phyloP scores from a whole-genome alignment of 1,140 invertebrate species.

The Argopecten irradians region DNA sequence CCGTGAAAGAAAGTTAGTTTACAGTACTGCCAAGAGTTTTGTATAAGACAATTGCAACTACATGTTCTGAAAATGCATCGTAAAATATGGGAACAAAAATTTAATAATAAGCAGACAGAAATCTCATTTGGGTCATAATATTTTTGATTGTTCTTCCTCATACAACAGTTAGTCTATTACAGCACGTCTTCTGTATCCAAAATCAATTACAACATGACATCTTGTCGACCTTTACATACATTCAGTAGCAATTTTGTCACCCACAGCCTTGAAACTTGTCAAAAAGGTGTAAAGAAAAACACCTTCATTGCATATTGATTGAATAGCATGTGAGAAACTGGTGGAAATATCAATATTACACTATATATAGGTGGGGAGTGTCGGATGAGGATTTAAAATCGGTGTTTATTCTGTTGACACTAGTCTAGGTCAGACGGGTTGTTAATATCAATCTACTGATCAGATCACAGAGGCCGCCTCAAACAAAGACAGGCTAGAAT shows the following conservation, averaged over 20 bases:
- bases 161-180: not conserved
- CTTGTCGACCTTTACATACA: not conserved
- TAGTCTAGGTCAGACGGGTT: not conserved
- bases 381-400: not conserved
- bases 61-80: too few relatives aligned
- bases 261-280: not conserved
- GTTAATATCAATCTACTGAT: not conserved
- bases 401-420: not conserved
- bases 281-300: not conserved
- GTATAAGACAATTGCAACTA: too few relatives aligned
- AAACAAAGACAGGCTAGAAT: too few relatives aligned
- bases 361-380: not conserved
- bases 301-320: not conserved
- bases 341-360: not conserved
- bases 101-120: not conserved
- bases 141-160: not conserved
- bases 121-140: not conserved
- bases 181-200: not conserved
- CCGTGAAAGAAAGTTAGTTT: too few relatives aligned
- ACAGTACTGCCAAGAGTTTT: too few relatives aligned
- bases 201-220: not conserved
- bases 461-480: too few relatives aligned
- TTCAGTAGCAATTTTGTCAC: not conserved
- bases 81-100: not conserved
- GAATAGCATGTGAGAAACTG: not conserved